A percentile compares a stretch with the other conserved stretches of the same genome.
Conservation (phyloP, 1,140 invertebrate species). For the Drosophila subobscura region DNA sequence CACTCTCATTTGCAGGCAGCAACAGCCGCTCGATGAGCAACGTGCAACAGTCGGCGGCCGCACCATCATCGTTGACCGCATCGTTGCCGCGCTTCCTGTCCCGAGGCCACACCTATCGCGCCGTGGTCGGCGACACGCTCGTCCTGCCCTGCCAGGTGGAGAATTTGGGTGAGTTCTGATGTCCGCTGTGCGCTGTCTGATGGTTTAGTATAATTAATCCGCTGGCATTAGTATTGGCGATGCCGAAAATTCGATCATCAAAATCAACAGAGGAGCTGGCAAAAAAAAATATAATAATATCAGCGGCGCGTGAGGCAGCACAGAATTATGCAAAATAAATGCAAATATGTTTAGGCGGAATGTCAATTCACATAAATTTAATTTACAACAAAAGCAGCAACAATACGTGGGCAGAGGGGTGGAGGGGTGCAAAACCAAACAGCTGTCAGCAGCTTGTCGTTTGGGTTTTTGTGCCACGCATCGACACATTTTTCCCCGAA, state of each 20-base stretch:
- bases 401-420: neutral
- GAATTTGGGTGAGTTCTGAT: slow-evolving; percentile 87
- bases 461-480: slow-evolving; percentile 33
- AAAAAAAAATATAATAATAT: slow-evolving; percentile 25
- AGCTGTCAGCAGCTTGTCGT: slow-evolving; percentile 72
- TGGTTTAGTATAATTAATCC: slow-evolving; percentile 64
- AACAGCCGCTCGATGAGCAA: slow-evolving; percentile 74
- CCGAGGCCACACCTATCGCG: slow-evolving; percentile 88
- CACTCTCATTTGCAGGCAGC: slow-evolving; percentile 52
- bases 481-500: slow-evolving; percentile 65
- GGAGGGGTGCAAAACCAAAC: slow-evolving; percentile 46
- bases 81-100: slow-evolving; percentile 87
- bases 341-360: slow-evolving; percentile 74
- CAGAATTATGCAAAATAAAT: slow-evolving; percentile 68
- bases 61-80: slow-evolving; percentile 56
- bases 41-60: slow-evolving; percentile 50
- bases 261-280: slow-evolving; percentile 23
- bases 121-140: slow-evolving; percentile 89
- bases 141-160: slow-evolving; percentile 90
- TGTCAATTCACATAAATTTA: slow-evolving; percentile 74
- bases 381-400: slow-evolving; percentile 49
- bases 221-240: slow-evolving; percentile 53
- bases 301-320: slow-evolving; percentile 15
- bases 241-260: slow-evolving; percentile 61
- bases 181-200: slow-evolving; percentile 13